Evolutionary conservation across 2,113 vertebrate genomes (phyloP).

Genomic region (Anthoscopus minutus): DNA sequence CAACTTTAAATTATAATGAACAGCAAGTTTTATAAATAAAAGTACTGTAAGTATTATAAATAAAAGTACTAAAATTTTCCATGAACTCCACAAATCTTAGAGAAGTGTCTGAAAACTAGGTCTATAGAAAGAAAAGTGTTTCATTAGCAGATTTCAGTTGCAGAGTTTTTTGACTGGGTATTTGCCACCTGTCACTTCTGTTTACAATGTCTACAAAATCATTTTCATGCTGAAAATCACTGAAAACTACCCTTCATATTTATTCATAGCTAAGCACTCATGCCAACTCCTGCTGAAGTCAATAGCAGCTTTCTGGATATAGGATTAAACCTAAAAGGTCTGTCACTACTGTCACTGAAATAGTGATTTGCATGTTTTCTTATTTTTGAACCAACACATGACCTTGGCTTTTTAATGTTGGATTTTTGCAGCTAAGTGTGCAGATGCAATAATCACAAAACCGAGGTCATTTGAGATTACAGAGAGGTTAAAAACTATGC

Average conservation of each 20-base stretch:
- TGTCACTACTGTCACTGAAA: neutral
- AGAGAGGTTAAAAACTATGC: neutral
- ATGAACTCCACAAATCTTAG: neutral
- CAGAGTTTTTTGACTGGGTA: neutral
- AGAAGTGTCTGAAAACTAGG: neutral
- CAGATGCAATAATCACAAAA: neutral
- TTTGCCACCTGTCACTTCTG: constrained; percentile 18
- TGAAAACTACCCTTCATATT: constrained; percentile 2
- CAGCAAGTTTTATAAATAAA: neutral
- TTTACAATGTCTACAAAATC: neutral
- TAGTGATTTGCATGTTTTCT: neutral
- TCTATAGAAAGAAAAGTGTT: neutral
- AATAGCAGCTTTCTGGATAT: neutral
- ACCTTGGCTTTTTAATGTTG: neutral
- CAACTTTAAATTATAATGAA: neutral
- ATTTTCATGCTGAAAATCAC: neutral
- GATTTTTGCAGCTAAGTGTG: neutral
- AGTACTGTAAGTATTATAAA: neutral
- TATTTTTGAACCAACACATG: neutral
- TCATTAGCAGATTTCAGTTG: neutral
- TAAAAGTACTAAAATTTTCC: neutral
- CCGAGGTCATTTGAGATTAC: neutral
- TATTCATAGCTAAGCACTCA: neutral
- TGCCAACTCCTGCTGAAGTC: neutral
- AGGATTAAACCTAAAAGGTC: neutral